A percentile compares a stretch with the other conserved stretches of the same genome.
These are phyloP conservation scores for Cossypha heuglini DNA, from an alignment of 2,797 vertebrate species.

Conservation along the genomic window DNA sequence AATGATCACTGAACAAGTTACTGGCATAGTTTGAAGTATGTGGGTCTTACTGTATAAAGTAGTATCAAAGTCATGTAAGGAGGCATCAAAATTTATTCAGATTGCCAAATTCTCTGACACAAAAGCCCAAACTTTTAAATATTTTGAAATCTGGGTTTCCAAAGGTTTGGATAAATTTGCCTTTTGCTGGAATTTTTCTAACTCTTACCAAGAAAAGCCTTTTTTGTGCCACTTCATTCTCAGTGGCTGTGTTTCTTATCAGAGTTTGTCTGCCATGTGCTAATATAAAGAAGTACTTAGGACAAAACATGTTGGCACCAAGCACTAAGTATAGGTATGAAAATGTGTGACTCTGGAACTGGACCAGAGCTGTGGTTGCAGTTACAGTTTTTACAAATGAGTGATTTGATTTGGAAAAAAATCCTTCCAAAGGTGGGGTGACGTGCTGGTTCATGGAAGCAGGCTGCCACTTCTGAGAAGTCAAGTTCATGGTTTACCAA, in stretches of 20 bases:
- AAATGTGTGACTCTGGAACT: background rate
- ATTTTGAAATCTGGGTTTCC: background rate
- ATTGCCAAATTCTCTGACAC: background rate
- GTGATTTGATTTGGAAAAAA: background rate
- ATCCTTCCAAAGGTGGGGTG: background rate
- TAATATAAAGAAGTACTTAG: background rate
- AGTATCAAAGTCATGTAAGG: background rate
- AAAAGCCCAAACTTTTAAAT: background rate
- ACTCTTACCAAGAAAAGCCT: background rate
- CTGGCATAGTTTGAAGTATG: background rate
- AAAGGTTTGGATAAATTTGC: background rate
- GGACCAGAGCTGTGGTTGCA: background rate
- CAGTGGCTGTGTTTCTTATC: background rate
- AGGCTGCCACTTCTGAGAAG: background rate
- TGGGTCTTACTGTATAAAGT: background rate
- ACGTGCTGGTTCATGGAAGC: background rate
- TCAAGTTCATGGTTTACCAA: background rate
- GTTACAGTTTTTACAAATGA: background rate
- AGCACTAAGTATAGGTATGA: background rate
- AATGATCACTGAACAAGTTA: background rate
- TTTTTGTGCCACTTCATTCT: background rate
- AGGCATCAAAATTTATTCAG: background rate
- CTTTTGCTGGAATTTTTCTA: background rate
- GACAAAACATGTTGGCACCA: background rate
- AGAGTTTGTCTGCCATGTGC: background rate